Conservation (phyloP, 2,113 vertebrate genomes). For the Corythornis vintsioides region DNA sequence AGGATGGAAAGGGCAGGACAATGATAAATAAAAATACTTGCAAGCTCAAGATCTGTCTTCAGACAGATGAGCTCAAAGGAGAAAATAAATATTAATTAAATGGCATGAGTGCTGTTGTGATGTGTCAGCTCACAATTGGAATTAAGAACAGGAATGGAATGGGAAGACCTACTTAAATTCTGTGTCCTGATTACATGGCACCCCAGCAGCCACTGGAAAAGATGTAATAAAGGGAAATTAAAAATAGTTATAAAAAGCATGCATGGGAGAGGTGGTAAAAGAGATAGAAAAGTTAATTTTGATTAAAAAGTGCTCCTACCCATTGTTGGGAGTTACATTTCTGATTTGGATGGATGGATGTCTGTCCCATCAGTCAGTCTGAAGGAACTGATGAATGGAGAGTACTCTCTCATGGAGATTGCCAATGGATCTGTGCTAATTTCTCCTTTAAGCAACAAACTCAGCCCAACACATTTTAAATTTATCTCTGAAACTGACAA, state of each 20-base stretch:
- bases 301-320: background rate
- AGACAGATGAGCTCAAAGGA: background rate
- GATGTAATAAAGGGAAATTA: accelerated
- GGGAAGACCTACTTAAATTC: background rate
- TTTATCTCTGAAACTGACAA: background rate
- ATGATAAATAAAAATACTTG: background rate
- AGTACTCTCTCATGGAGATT: background rate
- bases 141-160: background rate
- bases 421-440: background rate
- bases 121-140: background rate
- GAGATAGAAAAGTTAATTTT: background rate
- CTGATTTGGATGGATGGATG: background rate
- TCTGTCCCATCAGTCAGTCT: background rate
- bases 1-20: background rate
- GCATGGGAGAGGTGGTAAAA: background rate
- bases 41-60: background rate
- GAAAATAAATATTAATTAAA: background rate
- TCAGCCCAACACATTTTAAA: background rate
- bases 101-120: background rate
- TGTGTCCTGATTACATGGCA: background rate
- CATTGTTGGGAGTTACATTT: background rate
- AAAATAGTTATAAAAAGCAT: background rate
- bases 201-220: background rate
- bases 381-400: background rate
- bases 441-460: background rate